Evolutionary conservation across 2,888 invertebrate species (phyloP), one percentile per base, ranked within the genome.

Genomic region (Oxytorus armatus): DNA sequence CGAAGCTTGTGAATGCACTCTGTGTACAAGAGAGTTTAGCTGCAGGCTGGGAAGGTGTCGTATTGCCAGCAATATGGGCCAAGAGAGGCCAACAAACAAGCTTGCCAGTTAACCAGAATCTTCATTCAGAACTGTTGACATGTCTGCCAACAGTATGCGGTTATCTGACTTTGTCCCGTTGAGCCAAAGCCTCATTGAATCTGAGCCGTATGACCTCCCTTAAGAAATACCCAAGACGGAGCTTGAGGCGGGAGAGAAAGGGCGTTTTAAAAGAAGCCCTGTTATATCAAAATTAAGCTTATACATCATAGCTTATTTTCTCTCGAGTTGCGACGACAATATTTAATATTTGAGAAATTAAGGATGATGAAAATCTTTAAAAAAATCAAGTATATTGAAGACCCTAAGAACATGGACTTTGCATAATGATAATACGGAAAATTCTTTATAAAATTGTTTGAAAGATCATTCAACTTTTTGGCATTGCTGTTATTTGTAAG

Each of bases 61-160:
- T 59, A 69, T 42, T 29, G 51, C 33, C 61, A 57, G 57, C 49
- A 14, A 10, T 63, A 16, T 36, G 10, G 61, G 21, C 61, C 11
- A 8, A 16, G 53, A 14, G 18, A 36, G 23, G 51, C 49, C 23
- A 39, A 49, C 49, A 10, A 39, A 39, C 18, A 23, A 49, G 36
- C 49, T 23, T 39, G 47, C 66, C 66, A 75, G 36, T 55, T 68
- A n/a, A 42, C 66, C 57, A 7, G 10, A 42, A 59, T 57, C 66
- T 59, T 68, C 66, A 39, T 66, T 68, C 59, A 49, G 39, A 66
- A 66, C 57, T 68, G 75, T 68, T 75, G 75, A 75, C 75, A 68
- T 68, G 16, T 57, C 66, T 39, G 53, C 53, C 53, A 77, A 77
- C 77, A 63, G 69, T 61, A 70, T 77, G 69, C 53, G 69, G 63